phyloP scores from a whole-genome alignment of 53 echinoderm and acorn worm species.

The Pentamera pediparva region DNA sequence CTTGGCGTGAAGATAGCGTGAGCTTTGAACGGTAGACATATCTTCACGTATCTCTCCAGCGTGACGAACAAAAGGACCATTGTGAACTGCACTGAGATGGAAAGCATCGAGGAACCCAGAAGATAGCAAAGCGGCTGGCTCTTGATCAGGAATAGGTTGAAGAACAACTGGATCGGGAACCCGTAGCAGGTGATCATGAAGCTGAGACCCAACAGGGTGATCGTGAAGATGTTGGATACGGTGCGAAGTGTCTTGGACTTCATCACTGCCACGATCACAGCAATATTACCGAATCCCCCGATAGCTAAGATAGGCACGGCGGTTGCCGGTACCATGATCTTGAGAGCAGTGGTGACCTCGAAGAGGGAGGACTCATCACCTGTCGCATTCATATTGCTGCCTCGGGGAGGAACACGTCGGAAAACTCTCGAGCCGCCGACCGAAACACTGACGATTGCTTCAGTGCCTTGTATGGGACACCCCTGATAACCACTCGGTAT shows the following conservation, averaged over 20 bases:
- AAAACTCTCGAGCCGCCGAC: too few relatives aligned
- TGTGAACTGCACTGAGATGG: background rate
- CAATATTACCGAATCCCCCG: too few relatives aligned
- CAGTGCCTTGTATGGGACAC: too few relatives aligned
- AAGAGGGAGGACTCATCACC: too few relatives aligned
- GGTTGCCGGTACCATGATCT: too few relatives aligned
- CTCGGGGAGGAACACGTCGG: too few relatives aligned
- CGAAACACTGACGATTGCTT: too few relatives aligned
- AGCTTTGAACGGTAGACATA: conserved; percentile 7
- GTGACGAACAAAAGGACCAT: conserved; percentile 10
- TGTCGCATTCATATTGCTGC: too few relatives aligned
- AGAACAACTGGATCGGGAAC: background rate
- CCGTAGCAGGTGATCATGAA: background rate
- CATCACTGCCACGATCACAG: too few relatives aligned
- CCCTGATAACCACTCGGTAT: too few relatives aligned
- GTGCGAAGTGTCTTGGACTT: background rate
- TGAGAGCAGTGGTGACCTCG: too few relatives aligned
- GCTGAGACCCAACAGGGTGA: background rate
- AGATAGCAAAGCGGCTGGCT: conserved; percentile 7
- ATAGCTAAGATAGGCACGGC: too few relatives aligned
- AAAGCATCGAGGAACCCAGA: background rate
- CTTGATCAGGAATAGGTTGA: background rate
- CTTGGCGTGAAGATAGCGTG: background rate
- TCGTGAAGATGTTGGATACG: conserved; percentile 8
- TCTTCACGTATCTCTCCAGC: conserved; percentile 8